Base-by-base conservation (phyloP, 2,888 invertebrate genomes). In the Venustoraphidia nigricollis region DNA sequence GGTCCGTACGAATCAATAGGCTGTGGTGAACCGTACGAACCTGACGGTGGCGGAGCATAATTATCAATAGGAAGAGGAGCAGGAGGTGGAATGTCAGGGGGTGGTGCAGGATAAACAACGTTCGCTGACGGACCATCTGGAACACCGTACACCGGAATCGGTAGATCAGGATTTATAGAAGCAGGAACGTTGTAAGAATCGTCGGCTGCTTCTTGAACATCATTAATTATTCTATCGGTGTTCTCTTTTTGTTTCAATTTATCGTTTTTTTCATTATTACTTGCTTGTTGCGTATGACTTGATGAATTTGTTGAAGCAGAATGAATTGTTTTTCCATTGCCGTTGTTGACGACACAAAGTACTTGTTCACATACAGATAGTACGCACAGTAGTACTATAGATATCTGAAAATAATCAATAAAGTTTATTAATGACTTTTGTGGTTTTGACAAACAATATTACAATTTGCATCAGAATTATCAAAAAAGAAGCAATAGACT, bases 131-230 rank as follows among this genome's bases (percentile, higher is more conserved):
- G 66, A 42, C 66, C 61, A 51, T 73, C 70, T 5, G 77, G 77
- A 0, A 72, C 73, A 47, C 77, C 77, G 58, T 78, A 78, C 0
- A 78, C 69, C 13, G 77, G 76, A 2, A 71, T 66, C 2, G 77
- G 77, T 10, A 68, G 63, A 49, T 72, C 73, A 63, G 68, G 58
- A 66, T 73, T 68, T 46, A 61, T 58, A 36, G 58, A 55, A 38
- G 54, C 52, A 52, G 65, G 53, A 38, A 65, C 62, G 35, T 61
- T 56, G 51, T 67, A 64, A 1, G 63, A 56, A 51, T 63, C 59
- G 9, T 14, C 34, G 9, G 17, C 42, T 34, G 14, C 14, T 34
- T 34, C 34, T 42, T 14, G 14, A 17, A 42, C 27, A 14, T 42
- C 42, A 42, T 63, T 57, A 61, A 53, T 40, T 49, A 53, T 13